These are phyloP conservation scores for Peucedramus taeniatus DNA, from an alignment of 2,113 vertebrate species.

Conservation along the genomic window DNA sequence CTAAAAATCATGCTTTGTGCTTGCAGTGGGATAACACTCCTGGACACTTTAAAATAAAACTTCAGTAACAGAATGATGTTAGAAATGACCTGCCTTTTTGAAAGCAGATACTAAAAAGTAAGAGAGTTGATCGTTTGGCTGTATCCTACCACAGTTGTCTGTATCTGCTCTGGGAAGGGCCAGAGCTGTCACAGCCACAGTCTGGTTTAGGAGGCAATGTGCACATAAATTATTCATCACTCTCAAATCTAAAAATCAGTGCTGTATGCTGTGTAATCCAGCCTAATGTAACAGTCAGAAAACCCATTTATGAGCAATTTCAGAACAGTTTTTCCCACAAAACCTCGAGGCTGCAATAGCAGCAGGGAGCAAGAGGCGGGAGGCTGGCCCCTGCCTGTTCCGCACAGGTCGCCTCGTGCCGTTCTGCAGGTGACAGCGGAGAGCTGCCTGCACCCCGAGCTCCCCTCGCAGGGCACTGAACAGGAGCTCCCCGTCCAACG, in stretches of 20 bases:
- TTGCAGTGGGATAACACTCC: neutral
- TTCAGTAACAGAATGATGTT: neutral
- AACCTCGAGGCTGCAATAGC: neutral
- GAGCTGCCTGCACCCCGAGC: neutral
- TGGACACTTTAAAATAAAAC: neutral
- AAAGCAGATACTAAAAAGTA: neutral
- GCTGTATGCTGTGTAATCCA: neutral
- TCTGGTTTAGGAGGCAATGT: neutral
- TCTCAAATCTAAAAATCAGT: constrained; percentile 18
- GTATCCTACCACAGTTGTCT: neutral
- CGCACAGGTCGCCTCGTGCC: fast-evolving
- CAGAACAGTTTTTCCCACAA: neutral
- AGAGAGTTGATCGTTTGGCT: neutral
- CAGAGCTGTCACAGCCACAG: neutral
- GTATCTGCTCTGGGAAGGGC: neutral
- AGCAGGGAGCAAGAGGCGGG: neutral
- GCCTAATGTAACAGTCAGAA: neutral
- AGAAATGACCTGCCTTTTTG: neutral
- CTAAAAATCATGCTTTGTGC: neutral
- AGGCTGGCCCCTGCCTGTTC: neutral
- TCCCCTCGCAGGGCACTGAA: neutral
- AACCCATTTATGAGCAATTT: neutral
- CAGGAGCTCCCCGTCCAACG: neutral
- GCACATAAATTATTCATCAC: constrained; percentile 29
- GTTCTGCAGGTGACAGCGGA: fast-evolving